Evolutionary conservation across 2,888 invertebrate species (phyloP), one percentile per base, ranked within the genome.

Genomic region (Thereva unica): DNA sequence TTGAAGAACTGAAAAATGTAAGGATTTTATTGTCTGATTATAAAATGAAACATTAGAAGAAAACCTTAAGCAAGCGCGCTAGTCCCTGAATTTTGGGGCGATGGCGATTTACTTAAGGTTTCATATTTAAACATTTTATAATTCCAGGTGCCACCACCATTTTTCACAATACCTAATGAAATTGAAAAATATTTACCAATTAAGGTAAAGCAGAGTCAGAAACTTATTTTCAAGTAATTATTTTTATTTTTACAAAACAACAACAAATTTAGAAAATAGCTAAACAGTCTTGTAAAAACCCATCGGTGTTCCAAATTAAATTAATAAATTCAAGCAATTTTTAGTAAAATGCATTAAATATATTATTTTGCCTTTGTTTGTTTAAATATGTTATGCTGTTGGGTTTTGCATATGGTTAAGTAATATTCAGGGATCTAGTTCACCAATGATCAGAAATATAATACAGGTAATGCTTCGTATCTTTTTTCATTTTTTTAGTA

Each of bases 131-230:
- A 64, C 52, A 53, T 34, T 59, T 72, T 66, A 66, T 71, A 69
- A 59, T 77, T 76, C 10, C 74, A 86, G 83, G 83, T 87, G 40
- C 85, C 88, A 9, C 78, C 85, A 35, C 80, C 84, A 38, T 77
- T 87, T 56, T 86, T 89, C 74, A 86, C 86, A 50, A 86, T 88
- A 73, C 88, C 90, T 4, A 89, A 87, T 79, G 85, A 87, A 76
- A 84, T 92, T 70, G 85, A 87, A 53, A 85, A 85, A 38, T 83
- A 86, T 78, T 79, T 92, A 73, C 87, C 89, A 0, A 74, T 89
- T 8, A 84, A 82, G 64, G 76, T 81, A 65, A 80, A 72, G 73
- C 74, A 75, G 75, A 75, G 78, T 76, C 83, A 76, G 78, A 85
- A 82, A 78, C 71, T 80, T 49, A 74, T 71, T 71, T 80, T 79